phyloP scores from a whole-genome alignment of 2,113 vertebrate species.

The Microcebus jonahi region DNA sequence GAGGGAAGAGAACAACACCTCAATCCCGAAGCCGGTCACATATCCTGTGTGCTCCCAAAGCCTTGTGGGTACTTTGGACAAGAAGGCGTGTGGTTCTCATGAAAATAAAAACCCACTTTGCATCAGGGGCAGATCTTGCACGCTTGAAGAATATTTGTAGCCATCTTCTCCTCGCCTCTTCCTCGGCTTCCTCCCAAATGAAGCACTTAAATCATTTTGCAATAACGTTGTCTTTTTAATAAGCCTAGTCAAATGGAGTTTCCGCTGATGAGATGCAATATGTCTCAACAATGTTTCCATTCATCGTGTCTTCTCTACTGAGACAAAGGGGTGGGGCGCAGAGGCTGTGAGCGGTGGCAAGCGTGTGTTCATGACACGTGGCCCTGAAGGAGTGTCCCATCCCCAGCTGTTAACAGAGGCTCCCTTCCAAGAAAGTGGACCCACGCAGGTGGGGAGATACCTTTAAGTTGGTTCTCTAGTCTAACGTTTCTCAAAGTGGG shows the following conservation, averaged over 20 bases:
- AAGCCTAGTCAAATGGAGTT: conserved; percentile 12
- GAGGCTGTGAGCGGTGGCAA: rapidly evolving
- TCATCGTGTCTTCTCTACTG: background rate
- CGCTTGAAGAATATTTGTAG: conserved; percentile 59
- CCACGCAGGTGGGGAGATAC: rapidly evolving
- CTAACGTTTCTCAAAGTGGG: background rate
- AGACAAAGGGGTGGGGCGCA: background rate
- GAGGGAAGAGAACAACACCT: too few relatives aligned
- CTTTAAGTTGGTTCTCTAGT: background rate
- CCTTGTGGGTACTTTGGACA: background rate
- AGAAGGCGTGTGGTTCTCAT: background rate
- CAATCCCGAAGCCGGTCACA: background rate
- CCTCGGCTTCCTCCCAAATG: background rate
- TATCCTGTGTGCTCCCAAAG: rapidly evolving
- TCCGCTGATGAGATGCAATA: background rate
- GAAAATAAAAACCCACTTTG: conserved; percentile 1
- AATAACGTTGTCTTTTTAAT: conserved; percentile 55
- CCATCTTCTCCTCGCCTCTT: conserved; percentile 19
- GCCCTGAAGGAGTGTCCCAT: background rate
- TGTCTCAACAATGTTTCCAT: background rate
- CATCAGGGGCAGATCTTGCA: background rate
- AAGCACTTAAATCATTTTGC: conserved; percentile 64
- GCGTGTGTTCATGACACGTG: background rate
- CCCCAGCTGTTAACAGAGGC: background rate
- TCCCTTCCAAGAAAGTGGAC: background rate